Conservation (phyloP, 1,140 invertebrate genomes). For the Eciton burchellii region DNA sequence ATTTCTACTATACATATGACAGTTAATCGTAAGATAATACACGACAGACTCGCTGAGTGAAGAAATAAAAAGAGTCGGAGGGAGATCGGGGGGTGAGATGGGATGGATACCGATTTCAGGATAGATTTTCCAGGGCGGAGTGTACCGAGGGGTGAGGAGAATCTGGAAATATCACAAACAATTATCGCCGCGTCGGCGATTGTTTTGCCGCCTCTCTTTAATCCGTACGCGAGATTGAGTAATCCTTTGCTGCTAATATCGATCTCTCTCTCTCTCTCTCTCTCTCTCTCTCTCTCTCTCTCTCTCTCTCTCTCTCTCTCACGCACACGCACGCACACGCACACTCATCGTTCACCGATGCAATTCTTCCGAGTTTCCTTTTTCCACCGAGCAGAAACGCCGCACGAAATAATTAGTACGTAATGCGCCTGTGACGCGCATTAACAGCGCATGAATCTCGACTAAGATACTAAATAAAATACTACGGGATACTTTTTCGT, state of each 20-base stretch:
- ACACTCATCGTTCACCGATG: background rate
- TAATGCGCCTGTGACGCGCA: constrained; percentile 57
- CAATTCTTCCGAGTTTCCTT: constrained; percentile 6
- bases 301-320: too few relatives aligned
- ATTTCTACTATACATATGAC: constrained; percentile 84
- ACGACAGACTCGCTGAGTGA: constrained; percentile 81
- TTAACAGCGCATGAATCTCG: constrained; percentile 64
- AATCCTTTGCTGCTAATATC: constrained; percentile 48
- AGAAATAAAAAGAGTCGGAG: constrained; percentile 65
- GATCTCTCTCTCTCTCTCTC: too few relatives aligned
- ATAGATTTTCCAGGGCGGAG: constrained; percentile 25
- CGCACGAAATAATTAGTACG: constrained; percentile 55
- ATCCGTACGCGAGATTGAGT: constrained; percentile 36
- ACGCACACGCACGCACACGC: too few relatives aligned
- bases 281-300: too few relatives aligned
- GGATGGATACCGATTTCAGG: constrained; percentile 42
- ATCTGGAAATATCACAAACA: constrained; percentile 83
- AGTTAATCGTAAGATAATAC: constrained; percentile 84
- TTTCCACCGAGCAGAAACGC: constrained; percentile 23
- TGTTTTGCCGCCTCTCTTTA: constrained; percentile 67
- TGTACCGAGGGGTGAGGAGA: constrained; percentile 61
- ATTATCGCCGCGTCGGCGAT: too few relatives aligned
- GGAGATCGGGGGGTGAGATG: constrained; percentile 41
- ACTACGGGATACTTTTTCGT: constrained; percentile 82
- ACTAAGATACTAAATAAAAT: constrained; percentile 83